Conservation (phyloP, 2,888 invertebrate species). For the Azorinus chamasolen region DNA sequence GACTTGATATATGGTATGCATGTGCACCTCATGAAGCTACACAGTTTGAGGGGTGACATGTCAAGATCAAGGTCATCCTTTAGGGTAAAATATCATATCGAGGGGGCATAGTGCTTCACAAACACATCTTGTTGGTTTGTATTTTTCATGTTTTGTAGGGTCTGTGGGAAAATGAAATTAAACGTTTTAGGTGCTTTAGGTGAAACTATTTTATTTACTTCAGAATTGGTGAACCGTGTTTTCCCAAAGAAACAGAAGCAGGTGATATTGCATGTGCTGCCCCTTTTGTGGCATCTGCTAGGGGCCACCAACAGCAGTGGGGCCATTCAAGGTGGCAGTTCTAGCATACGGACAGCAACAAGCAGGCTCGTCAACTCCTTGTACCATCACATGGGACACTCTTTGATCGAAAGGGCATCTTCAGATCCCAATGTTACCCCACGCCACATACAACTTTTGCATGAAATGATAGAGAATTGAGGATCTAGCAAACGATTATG, state of each 20-base stretch:
- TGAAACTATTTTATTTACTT: constrained; percentile 19
- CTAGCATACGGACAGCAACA: constrained; percentile 78
- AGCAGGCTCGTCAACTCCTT: constrained; percentile 72
- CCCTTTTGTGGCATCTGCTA: constrained; percentile 84
- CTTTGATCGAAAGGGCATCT: constrained; percentile 78
- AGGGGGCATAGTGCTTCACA: too few relatives aligned
- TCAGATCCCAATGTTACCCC: constrained; percentile 75
- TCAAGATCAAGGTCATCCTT: too few relatives aligned
- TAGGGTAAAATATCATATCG: too few relatives aligned
- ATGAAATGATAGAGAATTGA: constrained; percentile 70
- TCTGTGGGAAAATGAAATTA: too few relatives aligned
- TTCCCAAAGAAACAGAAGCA: constrained; percentile 83
- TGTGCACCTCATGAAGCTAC: too few relatives aligned
- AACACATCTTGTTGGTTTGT: too few relatives aligned
- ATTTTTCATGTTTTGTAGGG: too few relatives aligned
- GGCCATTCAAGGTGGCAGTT: constrained; percentile 77
- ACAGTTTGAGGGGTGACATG: too few relatives aligned
- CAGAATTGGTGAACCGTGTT: constrained; percentile 82
- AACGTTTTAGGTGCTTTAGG: too few relatives aligned
- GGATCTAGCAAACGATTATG: not conserved
- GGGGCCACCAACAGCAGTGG: constrained; percentile 79
- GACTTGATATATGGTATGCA: too few relatives aligned
- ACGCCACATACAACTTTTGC: constrained; percentile 77
- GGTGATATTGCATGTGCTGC: constrained; percentile 84
- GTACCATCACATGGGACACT: constrained; percentile 78